phyloP scores from a whole-genome alignment of 2,797 vertebrate genomes.

The Mergus octosetaceus region DNA sequence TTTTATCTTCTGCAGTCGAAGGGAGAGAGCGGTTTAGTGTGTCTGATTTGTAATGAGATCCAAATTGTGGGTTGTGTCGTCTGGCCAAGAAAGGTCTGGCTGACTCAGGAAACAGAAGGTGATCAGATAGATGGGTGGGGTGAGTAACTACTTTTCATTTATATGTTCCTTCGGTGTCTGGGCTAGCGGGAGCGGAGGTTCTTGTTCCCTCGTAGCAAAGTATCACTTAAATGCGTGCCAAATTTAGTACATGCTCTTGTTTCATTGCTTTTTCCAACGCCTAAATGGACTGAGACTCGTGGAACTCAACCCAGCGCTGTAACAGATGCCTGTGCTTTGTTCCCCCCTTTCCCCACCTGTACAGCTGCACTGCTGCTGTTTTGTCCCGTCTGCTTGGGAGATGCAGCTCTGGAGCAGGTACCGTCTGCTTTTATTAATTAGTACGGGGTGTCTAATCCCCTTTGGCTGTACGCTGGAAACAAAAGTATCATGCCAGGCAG shows the following conservation, averaged over 20 bases:
- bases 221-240: conserved; percentile 62
- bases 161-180: conserved; percentile 13
- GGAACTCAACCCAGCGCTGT: background rate
- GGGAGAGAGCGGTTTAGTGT: conserved; percentile 42
- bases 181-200: conserved; percentile 2
- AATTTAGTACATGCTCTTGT: conserved; percentile 63
- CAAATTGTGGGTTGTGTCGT: conserved; percentile 24
- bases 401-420: conserved; percentile 30
- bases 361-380: background rate
- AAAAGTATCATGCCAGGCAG: background rate
- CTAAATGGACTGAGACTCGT: conserved; percentile 6
- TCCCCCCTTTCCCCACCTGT: conserved; percentile 8
- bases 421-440: conserved; percentile 12
- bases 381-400: background rate
- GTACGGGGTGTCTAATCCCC: conserved; percentile 14
- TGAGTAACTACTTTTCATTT: conserved; percentile 5
- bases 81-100: conserved; percentile 55
- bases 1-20: conserved; percentile 45
- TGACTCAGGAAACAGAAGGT: conserved; percentile 34
- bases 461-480: conserved; percentile 23
- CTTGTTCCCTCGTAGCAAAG: conserved; percentile 45
- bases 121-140: conserved; percentile 46
- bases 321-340: background rate
- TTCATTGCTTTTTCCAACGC: conserved; percentile 66
- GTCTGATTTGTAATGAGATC: conserved; percentile 51